These are phyloP conservation scores for Baryphthengus martii DNA, from an alignment of 2,113 vertebrate genomes.

Conservation along the genomic window DNA sequence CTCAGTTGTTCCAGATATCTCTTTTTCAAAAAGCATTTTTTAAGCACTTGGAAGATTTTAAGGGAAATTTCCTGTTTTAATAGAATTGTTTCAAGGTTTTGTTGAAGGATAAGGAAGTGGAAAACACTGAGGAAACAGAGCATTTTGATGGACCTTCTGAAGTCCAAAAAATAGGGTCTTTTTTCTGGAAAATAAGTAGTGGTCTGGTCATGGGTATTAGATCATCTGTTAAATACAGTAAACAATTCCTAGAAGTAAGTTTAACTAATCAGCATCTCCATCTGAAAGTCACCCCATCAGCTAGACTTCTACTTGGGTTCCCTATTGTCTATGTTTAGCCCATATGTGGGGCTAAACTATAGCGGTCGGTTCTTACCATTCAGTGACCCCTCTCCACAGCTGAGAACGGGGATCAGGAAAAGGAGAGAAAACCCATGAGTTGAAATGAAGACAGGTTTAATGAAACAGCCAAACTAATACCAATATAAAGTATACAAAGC, in stretches of 20 bases:
- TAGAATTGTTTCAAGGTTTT: neutral
- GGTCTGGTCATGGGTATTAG: neutral
- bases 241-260: neutral
- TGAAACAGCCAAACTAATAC: too few relatives aligned
- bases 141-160: neutral
- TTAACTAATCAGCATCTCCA: neutral
- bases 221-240: neutral
- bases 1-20: neutral
- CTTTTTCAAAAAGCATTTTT: neutral
- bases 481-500: neutral
- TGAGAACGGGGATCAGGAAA: too few relatives aligned
- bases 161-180: neutral
- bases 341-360: too few relatives aligned
- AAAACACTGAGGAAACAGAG: neutral
- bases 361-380: too few relatives aligned
- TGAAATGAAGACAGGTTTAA: too few relatives aligned
- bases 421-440: too few relatives aligned
- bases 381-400: too few relatives aligned
- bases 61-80: neutral
- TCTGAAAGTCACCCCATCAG: neutral
- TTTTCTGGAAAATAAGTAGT: neutral
- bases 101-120: neutral
- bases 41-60: neutral
- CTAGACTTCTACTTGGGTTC: neutral
- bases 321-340: too few relatives aligned